Evolutionary conservation across 2,113 vertebrate species (phyloP).

Genomic region (Rhinoptilus africanus): DNA sequence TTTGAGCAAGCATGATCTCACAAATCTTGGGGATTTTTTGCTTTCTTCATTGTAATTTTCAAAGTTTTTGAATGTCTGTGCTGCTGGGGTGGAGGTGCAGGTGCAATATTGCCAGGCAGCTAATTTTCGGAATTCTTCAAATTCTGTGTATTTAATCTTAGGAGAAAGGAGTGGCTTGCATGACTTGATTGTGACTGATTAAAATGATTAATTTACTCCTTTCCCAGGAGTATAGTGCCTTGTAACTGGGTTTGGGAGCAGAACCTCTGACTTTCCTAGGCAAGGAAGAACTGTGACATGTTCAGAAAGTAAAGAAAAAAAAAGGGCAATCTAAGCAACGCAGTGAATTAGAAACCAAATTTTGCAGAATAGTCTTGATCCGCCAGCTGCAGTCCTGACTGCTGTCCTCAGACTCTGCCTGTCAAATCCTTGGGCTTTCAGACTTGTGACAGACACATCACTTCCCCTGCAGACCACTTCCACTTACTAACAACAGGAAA

Average conservation of each 20-base stretch:
- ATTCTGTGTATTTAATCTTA: not conserved
- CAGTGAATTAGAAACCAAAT: not conserved
- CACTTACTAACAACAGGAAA: not conserved
- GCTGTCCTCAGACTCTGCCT: not conserved
- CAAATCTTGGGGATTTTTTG: not conserved
- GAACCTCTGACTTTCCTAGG: not conserved
- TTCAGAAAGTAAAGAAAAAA: not conserved
- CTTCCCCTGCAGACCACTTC: slow-evolving; percentile 21
- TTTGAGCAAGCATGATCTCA: not conserved
- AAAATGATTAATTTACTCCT: not conserved
- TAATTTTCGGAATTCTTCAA: not conserved
- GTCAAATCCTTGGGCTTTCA: not conserved
- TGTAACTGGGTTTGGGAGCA: not conserved
- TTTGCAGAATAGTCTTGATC: not conserved
- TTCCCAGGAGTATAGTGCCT: not conserved
- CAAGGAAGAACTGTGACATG: not conserved
- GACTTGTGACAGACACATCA: slow-evolving; percentile 31
- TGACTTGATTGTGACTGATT: not conserved
- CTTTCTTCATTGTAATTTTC: not conserved
- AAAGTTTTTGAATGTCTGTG: not conserved
- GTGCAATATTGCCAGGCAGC: not conserved
- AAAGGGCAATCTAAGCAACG: not conserved
- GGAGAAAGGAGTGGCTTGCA: not conserved
- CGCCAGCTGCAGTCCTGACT: not conserved
- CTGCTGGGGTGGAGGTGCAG: not conserved